Percentiles rank a stretch among this genome's conserved stretches.
These are phyloP conservation scores for Drosophila eohydei DNA, from an alignment of 2,888 invertebrate species.

Conservation along the genomic window DNA sequence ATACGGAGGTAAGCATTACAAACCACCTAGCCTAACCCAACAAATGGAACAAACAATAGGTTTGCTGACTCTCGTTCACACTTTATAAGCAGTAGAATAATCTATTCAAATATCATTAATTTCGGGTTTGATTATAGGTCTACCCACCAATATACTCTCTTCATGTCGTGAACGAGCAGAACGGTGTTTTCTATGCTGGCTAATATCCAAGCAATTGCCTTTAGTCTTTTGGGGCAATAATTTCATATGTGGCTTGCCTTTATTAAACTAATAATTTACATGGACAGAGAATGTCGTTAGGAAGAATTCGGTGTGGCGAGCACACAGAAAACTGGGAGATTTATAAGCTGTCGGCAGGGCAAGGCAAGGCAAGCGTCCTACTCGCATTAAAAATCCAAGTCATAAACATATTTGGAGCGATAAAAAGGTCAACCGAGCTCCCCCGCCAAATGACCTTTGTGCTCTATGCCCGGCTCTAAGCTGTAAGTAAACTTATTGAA, in stretches of 20 bases:
- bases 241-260: conserved; percentile 52
- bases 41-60: too few species aligned
- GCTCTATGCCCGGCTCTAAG: conserved; percentile 17
- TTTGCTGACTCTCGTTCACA: too few species aligned
- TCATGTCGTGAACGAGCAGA: not conserved
- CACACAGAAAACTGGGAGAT: conserved; percentile 58
- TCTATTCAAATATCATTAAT: too few species aligned
- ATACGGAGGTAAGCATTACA: too few species aligned
- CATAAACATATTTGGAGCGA: conserved; percentile 82
- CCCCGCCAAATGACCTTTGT: conserved; percentile 12
- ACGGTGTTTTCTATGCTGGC: not conserved
- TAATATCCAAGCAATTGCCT: conserved; percentile 9
- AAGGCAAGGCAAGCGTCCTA: conserved; percentile 11
- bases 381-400: conserved; percentile 31
- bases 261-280: conserved; percentile 82
- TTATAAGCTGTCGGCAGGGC: conserved; percentile 53
- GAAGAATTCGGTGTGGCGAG: conserved; percentile 75
- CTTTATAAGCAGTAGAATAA: too few species aligned
- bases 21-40: too few species aligned
- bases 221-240: conserved; percentile 23
- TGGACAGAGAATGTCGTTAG: conserved; percentile 76
- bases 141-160: not conserved
- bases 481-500: conserved; percentile 81
- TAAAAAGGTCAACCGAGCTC: conserved; percentile 72
- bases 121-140: too few species aligned